phyloP scores from a whole-genome alignment of 2,888 invertebrate genomes.

The Clepsis dumicolana region DNA sequence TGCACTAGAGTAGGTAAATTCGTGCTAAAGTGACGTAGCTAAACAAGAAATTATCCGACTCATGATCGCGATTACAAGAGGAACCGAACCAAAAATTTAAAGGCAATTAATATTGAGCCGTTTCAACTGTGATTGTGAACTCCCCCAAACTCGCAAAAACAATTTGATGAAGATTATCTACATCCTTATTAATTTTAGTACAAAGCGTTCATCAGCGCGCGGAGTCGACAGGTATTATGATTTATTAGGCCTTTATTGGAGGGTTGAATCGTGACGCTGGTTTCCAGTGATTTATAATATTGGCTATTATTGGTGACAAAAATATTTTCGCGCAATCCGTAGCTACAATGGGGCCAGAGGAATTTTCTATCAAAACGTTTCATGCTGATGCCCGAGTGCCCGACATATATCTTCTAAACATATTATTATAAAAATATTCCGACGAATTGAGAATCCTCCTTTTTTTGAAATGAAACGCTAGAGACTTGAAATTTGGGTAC shows the following conservation, averaged over 20 bases:
- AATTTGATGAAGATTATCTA: neutral
- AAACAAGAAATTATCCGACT: too few relatives aligned
- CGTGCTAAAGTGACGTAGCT: too few relatives aligned
- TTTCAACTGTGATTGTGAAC: neutral
- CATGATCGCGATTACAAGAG: neutral
- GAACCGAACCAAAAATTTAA: neutral
- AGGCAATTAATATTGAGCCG: neutral
- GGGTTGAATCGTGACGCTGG: slow-evolving; percentile 3
- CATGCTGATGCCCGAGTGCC: too few relatives aligned
- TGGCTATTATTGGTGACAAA: neutral
- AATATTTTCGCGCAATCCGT: neutral
- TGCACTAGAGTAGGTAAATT: too few relatives aligned
- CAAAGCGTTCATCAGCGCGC: neutral
- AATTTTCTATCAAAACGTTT: neutral
- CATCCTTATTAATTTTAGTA: slow-evolving; percentile 9
- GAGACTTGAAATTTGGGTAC: too few relatives aligned
- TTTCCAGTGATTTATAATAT: neutral
- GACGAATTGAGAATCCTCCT: too few relatives aligned
- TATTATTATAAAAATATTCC: too few relatives aligned
- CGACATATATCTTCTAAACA: too few relatives aligned
- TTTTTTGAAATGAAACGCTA: too few relatives aligned
- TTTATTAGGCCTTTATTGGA: slow-evolving; percentile 8
- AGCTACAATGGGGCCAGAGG: neutral
- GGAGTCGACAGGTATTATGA: slow-evolving; percentile 7
- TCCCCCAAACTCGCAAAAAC: neutral